Evolutionary conservation across 2,113 vertebrate genomes (phyloP).

Genomic region (Anguilla rostrata): DNA sequence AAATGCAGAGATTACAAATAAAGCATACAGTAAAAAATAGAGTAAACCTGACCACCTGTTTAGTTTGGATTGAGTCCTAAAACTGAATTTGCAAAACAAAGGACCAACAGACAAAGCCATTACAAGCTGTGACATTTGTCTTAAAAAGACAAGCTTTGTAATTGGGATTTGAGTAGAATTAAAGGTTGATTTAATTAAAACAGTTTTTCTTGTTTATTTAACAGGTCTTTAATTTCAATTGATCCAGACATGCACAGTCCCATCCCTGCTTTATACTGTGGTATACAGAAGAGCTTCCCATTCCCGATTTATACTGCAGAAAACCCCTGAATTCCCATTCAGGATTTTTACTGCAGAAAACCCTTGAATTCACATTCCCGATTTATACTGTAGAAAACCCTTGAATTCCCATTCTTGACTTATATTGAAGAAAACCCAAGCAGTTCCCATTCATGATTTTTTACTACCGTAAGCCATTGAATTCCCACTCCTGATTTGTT

Average conservation of each 20-base stretch:
- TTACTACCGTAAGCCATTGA: no score
- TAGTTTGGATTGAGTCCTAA: background rate
- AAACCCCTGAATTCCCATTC: background rate
- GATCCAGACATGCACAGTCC: background rate
- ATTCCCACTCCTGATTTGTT: no score
- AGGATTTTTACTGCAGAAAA: no score
- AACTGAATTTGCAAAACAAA: background rate
- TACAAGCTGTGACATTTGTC: background rate
- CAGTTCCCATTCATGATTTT: no score
- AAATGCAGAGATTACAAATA: background rate
- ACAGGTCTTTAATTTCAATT: background rate
- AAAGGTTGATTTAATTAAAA: background rate
- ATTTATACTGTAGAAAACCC: no score
- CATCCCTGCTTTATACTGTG: background rate
- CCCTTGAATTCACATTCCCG: no score
- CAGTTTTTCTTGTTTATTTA: background rate
- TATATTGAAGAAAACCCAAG: no score
- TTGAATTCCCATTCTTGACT: no score
- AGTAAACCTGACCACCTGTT: background rate
- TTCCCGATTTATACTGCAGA: background rate
- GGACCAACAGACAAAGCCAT: background rate
- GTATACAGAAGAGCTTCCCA: background rate
- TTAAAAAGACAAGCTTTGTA: background rate
- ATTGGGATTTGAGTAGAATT: background rate
- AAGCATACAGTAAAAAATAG: background rate